Percentiles rank a stretch among this genome's conserved stretches.
phyloP scores from a whole-genome alignment of 2,113 vertebrate species.

The Chionodraco myersi region DNA sequence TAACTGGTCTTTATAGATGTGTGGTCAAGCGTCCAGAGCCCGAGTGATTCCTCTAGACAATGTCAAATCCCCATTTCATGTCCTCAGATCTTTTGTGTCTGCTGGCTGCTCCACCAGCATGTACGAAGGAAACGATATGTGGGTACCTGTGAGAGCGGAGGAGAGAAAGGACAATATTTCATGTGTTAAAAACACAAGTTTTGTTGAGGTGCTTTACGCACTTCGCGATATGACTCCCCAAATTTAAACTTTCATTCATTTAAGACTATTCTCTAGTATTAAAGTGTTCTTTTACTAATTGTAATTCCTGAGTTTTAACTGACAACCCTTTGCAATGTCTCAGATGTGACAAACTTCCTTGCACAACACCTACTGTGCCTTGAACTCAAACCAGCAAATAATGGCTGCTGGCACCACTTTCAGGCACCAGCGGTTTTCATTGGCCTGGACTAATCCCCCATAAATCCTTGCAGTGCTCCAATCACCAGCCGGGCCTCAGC shows the following conservation, averaged over 20 bases:
- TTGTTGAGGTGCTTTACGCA: background rate
- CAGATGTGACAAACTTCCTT: slow-evolving; percentile 59
- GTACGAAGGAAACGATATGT: slow-evolving; percentile 39
- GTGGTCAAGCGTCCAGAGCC: slow-evolving; percentile 74
- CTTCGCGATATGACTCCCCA: background rate
- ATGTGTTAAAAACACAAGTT: background rate
- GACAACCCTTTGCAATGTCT: slow-evolving; percentile 4
- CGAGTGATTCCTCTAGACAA: slow-evolving; percentile 63
- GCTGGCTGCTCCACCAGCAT: slow-evolving; percentile 30
- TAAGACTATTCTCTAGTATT: background rate
- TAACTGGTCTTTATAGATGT: slow-evolving; percentile 72
- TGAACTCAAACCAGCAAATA: slow-evolving; percentile 65
- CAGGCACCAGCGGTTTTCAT: slow-evolving; percentile 82
- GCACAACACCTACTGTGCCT: slow-evolving; percentile 64
- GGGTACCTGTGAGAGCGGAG: background rate
- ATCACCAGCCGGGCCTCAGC: slow-evolving; percentile 62
- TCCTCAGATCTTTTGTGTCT: slow-evolving; percentile 67
- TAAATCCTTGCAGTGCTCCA: slow-evolving; percentile 77
- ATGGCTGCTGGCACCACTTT: slow-evolving; percentile 77
- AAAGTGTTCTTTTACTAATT: background rate
- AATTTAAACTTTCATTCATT: background rate
- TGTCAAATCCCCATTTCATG: slow-evolving; percentile 64
- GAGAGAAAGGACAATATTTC: slow-evolving; percentile 6
- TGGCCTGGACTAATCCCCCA: slow-evolving; percentile 78
- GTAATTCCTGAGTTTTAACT: background rate